Evolutionary conservation across 1,140 invertebrate genomes (phyloP), one percentile per base, ranked within the genome.

Genomic region (Teleopsis dalmanni): DNA sequence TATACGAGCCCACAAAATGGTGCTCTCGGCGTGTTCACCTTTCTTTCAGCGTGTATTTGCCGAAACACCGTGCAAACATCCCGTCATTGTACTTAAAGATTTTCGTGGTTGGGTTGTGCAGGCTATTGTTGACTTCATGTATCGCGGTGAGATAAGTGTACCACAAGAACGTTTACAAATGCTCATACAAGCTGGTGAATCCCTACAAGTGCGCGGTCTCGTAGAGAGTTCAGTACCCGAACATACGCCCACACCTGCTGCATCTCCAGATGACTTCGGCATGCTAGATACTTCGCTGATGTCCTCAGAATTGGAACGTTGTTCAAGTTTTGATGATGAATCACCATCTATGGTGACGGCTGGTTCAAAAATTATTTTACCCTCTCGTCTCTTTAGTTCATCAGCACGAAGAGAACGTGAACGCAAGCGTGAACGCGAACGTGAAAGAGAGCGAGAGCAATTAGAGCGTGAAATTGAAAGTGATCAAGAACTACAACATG

Each of bases 41-140:
- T 91, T 91, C 62, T 93, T 94, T 68, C 82, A 89, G 58, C 78
- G 83, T 58, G 86, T 94, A 64, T 91, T 94, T 64, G 81, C 83
- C 45, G 88, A 92, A 57, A 91, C 88, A 57, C 88, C 89, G n/a
- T 93, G 88, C 76, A 91, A 93, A 63, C 90, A 93, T 68, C 90
- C 91, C 9, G 87, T 93, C 40, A 90, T 94, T 61, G 87, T 93
- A 38, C 70, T 93, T 16, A 92, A 92, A 71, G 90, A 92, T 71
- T 87, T 91, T 58, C 79, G 81, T 57, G 85, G 83, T 47, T 85
- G 87, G 78, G 88, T 92, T 56, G 81, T 93, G 31, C 84, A 89
- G 60, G 87, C 88, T 6, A 83, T 93, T 22, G 83, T 93, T 36
- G 87, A 91, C 71, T 94, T 94, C 56, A 94, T 93, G 88, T 93